These are phyloP conservation scores for Helostoma temminkii DNA, from an alignment of 2,797 vertebrate genomes.

Conservation along the genomic window DNA sequence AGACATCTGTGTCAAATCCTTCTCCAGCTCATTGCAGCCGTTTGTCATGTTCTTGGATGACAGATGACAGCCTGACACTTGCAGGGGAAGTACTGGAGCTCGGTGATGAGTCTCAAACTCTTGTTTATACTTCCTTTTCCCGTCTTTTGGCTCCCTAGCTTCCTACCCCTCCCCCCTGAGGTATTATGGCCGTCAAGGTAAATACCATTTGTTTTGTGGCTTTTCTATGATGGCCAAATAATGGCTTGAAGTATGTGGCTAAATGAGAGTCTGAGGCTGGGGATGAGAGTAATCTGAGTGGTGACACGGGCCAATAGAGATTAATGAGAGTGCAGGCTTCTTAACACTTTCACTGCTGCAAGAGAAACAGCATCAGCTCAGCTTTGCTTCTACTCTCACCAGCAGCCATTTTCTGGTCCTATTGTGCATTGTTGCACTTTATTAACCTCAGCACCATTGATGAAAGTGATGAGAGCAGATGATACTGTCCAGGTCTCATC, in stretches of 20 bases:
- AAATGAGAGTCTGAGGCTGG: constrained; percentile 83
- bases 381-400: constrained; percentile 29
- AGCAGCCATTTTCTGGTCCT: constrained; percentile 15
- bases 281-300: constrained; percentile 82
- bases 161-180: constrained; percentile 32
- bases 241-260: constrained; percentile 82
- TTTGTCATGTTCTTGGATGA: constrained; percentile 71
- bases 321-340: constrained; percentile 80
- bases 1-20: constrained; percentile 81
- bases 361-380: constrained; percentile 42
- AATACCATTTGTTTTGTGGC: constrained; percentile 86
- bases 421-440: neutral
- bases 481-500: no score
- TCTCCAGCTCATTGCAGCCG: constrained; percentile 72
- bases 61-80: constrained; percentile 68
- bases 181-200: constrained; percentile 79
- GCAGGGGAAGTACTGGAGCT: constrained; percentile 50
- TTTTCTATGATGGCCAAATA: constrained; percentile 83
- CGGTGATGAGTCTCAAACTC: constrained; percentile 66
- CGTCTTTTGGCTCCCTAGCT: constrained; percentile 30
- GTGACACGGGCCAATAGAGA: constrained; percentile 84
- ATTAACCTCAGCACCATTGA: constrained; percentile 5
- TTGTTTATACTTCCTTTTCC: constrained; percentile 41
- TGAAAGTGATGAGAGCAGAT: neutral
- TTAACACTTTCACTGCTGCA: constrained; percentile 67